A percentile compares a stretch with the other conserved stretches of the same genome.
These are phyloP conservation scores for Hydropsyche betteni DNA, from an alignment of 2,888 invertebrate species.

Conservation along the genomic window DNA sequence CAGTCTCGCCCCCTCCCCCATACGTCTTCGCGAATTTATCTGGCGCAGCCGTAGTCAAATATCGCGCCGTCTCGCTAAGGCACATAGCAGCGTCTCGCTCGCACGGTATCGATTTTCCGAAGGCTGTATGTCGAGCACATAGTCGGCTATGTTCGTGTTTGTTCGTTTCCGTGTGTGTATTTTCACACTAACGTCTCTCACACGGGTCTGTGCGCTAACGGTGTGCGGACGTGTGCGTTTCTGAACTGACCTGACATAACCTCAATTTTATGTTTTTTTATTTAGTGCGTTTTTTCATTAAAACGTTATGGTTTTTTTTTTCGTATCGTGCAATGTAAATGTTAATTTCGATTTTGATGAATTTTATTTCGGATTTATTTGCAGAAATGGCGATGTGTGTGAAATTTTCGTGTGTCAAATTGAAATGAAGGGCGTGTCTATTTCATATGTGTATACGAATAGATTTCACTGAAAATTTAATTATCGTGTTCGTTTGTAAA, in stretches of 20 bases:
- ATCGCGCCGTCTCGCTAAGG: conserved; percentile 11
- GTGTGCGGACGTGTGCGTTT: background rate
- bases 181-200: background rate
- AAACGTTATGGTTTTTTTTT: too few species aligned
- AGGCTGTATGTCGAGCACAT: background rate
- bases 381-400: too few species aligned
- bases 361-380: too few species aligned
- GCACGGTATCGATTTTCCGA: conserved; percentile 15
- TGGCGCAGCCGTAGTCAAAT: conserved; percentile 41
- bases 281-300: too few species aligned
- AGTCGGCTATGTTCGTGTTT: background rate
- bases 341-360: too few species aligned
- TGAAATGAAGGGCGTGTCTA: too few species aligned
- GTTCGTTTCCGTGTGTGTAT: background rate
- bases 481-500: too few species aligned
- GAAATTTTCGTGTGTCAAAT: too few species aligned
- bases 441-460: too few species aligned
- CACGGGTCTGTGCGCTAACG: background rate
- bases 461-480: too few species aligned
- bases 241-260: background rate
- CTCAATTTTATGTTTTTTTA: background rate
- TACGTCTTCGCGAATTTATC: conserved; percentile 45
- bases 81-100: conserved; percentile 40
- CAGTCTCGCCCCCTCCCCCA: background rate
- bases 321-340: too few species aligned